Conservation (phyloP, 2,888 invertebrate genomes). For the Melanchra persicariae region DNA sequence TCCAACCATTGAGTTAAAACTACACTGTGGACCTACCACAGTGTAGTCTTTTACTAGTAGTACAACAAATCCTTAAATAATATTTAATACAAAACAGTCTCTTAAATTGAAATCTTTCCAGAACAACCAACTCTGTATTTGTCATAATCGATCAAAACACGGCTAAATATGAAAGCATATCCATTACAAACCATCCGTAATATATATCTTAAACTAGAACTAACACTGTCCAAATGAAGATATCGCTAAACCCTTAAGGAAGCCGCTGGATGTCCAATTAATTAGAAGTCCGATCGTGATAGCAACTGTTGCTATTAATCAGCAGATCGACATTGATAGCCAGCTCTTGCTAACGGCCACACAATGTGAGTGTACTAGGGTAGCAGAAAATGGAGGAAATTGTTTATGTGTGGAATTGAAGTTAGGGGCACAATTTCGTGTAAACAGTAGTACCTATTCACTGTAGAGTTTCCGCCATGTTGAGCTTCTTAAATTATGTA, state of each 20-base stretch:
- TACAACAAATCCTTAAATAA: no score
- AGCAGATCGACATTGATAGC: slow-evolving; percentile 82
- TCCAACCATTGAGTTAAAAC: no score
- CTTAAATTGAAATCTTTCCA: background rate
- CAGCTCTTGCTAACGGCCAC: slow-evolving; percentile 63
- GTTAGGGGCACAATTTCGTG: background rate
- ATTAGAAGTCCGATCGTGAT: slow-evolving; percentile 84
- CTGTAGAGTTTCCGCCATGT: background rate
- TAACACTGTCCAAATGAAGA: slow-evolving; percentile 63
- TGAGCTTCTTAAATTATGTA: background rate
- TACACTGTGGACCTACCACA: no score
- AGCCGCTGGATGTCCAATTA: slow-evolving; percentile 81
- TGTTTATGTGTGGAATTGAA: background rate
- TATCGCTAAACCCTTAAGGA: slow-evolving; percentile 63
- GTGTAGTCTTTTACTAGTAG: no score
- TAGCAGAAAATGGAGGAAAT: slow-evolving; percentile 6
- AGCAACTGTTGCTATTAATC: slow-evolving; percentile 82
- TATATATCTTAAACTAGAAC: slow-evolving; percentile 44
- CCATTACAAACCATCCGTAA: slow-evolving; percentile 18
- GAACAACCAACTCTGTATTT: background rate
- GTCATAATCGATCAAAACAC: background rate
- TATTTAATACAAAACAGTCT: no score
- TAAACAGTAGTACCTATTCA: background rate
- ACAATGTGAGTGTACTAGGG: slow-evolving; percentile 64
- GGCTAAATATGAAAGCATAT: background rate